Conservation (phyloP, 2,888 invertebrate genomes). For the Chrysolina haemoptera region DNA sequence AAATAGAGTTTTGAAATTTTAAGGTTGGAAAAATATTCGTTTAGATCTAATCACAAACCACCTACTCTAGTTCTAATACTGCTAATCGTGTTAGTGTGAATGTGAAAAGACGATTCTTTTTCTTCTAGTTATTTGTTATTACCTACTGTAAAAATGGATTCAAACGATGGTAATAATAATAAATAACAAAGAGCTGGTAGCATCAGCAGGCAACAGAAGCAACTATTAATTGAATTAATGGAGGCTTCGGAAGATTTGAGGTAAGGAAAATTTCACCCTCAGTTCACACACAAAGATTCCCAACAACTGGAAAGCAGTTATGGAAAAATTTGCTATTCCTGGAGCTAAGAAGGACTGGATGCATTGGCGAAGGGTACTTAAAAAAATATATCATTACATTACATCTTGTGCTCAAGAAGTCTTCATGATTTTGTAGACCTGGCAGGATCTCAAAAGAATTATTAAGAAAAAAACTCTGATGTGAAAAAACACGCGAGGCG, state of each 20-base stretch:
- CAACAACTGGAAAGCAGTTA: slow-evolving; percentile 17
- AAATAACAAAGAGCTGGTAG: slow-evolving; percentile 3
- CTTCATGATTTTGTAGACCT: neutral
- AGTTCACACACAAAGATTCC: slow-evolving; percentile 13
- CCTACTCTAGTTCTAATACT: no score
- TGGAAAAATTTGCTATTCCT: slow-evolving; percentile 14
- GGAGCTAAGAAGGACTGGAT: slow-evolving; percentile 30
- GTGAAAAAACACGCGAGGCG: slow-evolving; percentile 11
- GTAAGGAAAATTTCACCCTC: slow-evolving; percentile 9
- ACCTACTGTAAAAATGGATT: no score
- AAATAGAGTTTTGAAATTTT: no score
- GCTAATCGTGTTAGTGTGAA: no score
- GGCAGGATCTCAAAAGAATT: no score
- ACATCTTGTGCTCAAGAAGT: neutral
- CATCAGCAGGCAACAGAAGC: slow-evolving; percentile 19
- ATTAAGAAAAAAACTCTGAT: neutral
- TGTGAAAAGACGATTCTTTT: no score
- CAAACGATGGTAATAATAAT: neutral
- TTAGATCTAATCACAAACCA: no score
- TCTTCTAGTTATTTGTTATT: no score
- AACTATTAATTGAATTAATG: slow-evolving; percentile 10
- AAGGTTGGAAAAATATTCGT: no score
- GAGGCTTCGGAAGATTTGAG: neutral
- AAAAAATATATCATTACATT: neutral
- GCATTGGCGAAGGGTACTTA: slow-evolving; percentile 30